A percentile compares a stretch with the other conserved stretches of the same genome.
Evolutionary conservation across 2,797 vertebrate species (phyloP).

Genomic region (Gephyroberyx darwinii): DNA sequence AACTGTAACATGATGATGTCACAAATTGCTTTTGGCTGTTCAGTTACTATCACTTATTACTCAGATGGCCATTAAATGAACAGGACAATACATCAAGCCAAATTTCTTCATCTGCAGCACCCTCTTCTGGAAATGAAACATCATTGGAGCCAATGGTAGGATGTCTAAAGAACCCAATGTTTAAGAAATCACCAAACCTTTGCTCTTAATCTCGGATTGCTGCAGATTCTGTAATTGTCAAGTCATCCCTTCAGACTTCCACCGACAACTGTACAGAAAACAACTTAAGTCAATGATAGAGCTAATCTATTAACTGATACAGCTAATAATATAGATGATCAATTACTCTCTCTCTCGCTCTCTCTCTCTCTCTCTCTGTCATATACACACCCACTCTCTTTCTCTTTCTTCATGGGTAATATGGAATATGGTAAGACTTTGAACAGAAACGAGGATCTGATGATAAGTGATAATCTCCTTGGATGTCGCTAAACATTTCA

Average conservation of each 20-base stretch:
- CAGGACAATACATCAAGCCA: neutral
- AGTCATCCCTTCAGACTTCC: no score
- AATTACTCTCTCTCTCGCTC: no score
- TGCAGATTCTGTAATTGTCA: neutral
- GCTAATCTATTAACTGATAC: neutral
- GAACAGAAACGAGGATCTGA: no score
- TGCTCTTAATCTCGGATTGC: neutral
- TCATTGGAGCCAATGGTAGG: neutral
- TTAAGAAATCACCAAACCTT: neutral
- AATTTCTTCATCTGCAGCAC: constrained; percentile 65
- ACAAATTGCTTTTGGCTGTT: neutral
- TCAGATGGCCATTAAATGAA: neutral
- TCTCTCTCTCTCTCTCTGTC: no score
- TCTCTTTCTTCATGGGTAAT: no score
- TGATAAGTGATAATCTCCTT: no score
- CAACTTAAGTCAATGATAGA: neutral
- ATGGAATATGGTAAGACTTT: no score
- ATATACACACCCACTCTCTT: neutral
- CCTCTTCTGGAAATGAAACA: constrained; percentile 66
- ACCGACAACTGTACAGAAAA: neutral
- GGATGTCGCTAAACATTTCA: no score
- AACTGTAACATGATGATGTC: neutral
- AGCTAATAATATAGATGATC: neutral
- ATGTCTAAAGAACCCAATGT: neutral
- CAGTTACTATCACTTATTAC: neutral